phyloP scores from a whole-genome alignment of 2,113 vertebrate species.

The Cichladusa arquata region DNA sequence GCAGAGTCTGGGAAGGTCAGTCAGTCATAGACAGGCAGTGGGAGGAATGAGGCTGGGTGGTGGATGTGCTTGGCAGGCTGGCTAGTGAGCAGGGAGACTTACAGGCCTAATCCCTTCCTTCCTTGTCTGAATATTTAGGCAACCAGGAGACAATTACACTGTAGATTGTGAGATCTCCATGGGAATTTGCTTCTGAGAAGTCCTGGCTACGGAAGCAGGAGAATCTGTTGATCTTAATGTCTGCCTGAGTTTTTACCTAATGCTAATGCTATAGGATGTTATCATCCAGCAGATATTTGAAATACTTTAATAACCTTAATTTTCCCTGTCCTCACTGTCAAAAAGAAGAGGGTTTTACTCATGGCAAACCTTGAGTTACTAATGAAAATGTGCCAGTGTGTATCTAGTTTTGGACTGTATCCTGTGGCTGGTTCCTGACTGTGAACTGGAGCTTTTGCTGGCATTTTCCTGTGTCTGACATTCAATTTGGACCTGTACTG shows the following conservation, averaged over 20 bases:
- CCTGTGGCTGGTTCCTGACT: not conserved
- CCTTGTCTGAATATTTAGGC: not conserved
- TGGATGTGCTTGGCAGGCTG: not conserved
- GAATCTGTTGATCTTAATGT: not conserved
- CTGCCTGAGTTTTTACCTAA: not conserved
- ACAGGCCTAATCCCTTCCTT: not conserved
- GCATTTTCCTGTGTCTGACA: constrained; percentile 23
- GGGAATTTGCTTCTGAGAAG: not conserved
- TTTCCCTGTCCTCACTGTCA: not conserved
- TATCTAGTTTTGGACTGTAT: constrained; percentile 8
- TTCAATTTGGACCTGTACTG: constrained; percentile 26
- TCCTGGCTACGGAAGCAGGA: not conserved
- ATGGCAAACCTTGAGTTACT: not conserved
- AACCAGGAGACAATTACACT: not conserved
- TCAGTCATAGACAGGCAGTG: not conserved
- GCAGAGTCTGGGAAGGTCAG: not conserved
- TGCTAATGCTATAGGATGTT: not conserved
- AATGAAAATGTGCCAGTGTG: not conserved
- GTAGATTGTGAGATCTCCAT: not conserved
- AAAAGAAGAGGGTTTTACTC: not conserved
- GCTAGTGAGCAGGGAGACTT: not conserved
- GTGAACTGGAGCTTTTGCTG: constrained; percentile 1
- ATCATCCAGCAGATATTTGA: not conserved
- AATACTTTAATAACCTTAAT: not conserved
- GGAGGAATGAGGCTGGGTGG: not conserved